These are phyloP conservation scores for Antennarius maculatus DNA, from an alignment of 2,797 vertebrate species.

Conservation along the genomic window DNA sequence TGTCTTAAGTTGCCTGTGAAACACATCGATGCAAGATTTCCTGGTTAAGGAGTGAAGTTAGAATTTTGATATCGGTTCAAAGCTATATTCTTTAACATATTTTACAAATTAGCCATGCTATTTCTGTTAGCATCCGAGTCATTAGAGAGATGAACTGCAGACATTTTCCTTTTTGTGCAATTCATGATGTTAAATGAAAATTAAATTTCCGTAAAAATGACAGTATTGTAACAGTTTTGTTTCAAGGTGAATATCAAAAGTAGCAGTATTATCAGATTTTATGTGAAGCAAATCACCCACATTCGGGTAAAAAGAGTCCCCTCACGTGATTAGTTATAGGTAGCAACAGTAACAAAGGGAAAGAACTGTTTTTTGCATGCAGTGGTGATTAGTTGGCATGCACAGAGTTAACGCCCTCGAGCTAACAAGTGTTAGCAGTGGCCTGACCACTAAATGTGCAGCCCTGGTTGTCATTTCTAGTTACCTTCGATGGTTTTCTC, in stretches of 20 bases:
- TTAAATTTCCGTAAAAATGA: constrained; percentile 7
- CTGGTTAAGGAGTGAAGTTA: constrained; percentile 16
- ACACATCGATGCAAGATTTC: constrained; percentile 14
- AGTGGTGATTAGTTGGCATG: constrained; percentile 12
- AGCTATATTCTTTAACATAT: constrained; percentile 20
- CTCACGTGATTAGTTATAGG: constrained; percentile 49
- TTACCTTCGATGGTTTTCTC: constrained; percentile 87
- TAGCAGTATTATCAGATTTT: constrained; percentile 14
- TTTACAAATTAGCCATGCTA: constrained; percentile 14
- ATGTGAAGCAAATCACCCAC: constrained; percentile 23
- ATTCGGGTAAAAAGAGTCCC: constrained; percentile 15
- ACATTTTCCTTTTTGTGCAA: constrained; percentile 3
- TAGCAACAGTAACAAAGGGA: constrained; percentile 71
- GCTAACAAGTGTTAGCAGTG: constrained; percentile 49
- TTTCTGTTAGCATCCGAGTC: neutral
- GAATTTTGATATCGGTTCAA: constrained; percentile 7
- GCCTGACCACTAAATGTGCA: constrained; percentile 38
- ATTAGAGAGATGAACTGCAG: constrained; percentile 1
- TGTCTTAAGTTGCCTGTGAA: constrained; percentile 46
- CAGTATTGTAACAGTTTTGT: constrained; percentile 34
- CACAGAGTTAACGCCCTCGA: constrained; percentile 36
- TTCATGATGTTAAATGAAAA: constrained; percentile 30
- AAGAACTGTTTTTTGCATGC: constrained; percentile 24
- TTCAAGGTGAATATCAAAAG: constrained; percentile 21
- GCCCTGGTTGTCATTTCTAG: constrained; percentile 80